phyloP scores from a whole-genome alignment of 2,797 vertebrate genomes.

The Megalops cyprinoides region DNA sequence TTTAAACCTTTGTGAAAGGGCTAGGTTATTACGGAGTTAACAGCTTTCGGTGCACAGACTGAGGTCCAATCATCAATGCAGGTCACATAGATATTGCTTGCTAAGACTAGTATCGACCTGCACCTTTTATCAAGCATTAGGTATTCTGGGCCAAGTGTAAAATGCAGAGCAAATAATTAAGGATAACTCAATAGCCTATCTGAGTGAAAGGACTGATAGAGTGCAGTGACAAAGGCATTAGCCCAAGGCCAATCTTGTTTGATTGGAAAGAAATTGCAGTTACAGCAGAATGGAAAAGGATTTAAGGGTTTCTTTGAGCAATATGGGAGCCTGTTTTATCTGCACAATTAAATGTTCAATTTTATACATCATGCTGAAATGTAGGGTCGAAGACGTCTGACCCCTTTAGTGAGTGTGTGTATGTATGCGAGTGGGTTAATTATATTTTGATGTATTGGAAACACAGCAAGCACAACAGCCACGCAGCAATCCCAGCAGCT shows the following conservation, averaged over 20 bases:
- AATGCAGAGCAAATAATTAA: slow-evolving; percentile 35
- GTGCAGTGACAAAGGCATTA: slow-evolving; percentile 31
- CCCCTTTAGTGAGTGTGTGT: too few relatives aligned
- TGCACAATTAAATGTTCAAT: background rate
- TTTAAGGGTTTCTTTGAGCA: background rate
- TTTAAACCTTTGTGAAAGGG: background rate
- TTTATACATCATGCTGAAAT: background rate
- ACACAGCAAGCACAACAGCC: background rate
- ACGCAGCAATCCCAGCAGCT: too few relatives aligned
- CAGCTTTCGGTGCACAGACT: background rate
- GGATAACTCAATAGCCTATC: slow-evolving; percentile 35
- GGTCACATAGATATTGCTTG: slow-evolving; percentile 13
- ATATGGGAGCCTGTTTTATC: background rate
- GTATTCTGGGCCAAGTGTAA: slow-evolving; percentile 23
- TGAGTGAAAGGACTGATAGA: slow-evolving; percentile 34
- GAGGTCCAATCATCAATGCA: background rate
- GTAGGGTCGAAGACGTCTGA: background rate
- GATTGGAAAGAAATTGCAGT: slow-evolving; percentile 30
- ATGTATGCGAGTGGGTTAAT: too few relatives aligned
- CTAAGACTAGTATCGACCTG: slow-evolving; percentile 28
- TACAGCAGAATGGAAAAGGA: slow-evolving; percentile 21
- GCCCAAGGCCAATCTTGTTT: slow-evolving; percentile 32
- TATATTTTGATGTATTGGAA: background rate
- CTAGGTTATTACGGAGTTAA: background rate
- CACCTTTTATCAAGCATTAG: slow-evolving; percentile 31